Evolutionary conservation across 1,140 invertebrate genomes (phyloP).

Genomic region (Mycetomoellerius zeteki): DNA sequence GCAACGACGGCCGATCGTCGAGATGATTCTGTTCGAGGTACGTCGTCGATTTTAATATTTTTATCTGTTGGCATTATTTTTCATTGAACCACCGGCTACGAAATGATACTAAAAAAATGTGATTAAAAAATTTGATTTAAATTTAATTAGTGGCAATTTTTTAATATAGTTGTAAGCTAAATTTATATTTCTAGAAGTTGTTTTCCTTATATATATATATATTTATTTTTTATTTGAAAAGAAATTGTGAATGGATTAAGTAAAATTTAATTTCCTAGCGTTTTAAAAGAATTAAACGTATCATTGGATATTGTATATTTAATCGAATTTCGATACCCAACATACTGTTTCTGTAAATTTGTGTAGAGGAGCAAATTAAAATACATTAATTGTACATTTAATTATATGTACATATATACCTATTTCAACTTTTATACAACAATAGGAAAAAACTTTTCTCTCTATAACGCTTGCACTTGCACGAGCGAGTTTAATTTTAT

Average conservation of each 20-base stretch:
- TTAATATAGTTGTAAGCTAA: background rate
- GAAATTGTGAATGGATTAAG: background rate
- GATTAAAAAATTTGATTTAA: background rate
- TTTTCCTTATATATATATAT: background rate
- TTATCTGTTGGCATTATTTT: background rate
- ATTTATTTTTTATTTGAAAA: background rate
- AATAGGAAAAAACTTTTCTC: background rate
- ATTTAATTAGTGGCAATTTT: constrained; percentile 17
- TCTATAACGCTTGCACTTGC: background rate
- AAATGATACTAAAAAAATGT: background rate
- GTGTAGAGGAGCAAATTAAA: constrained; percentile 37
- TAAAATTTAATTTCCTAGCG: constrained; percentile 30
- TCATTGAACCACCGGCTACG: background rate
- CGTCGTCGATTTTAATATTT: constrained; percentile 5
- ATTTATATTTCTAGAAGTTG: background rate
- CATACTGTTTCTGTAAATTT: background rate
- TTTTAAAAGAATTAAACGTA: constrained; percentile 41
- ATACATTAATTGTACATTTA: constrained; percentile 41
- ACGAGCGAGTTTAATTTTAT: constrained; percentile 30
- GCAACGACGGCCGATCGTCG: constrained; percentile 20
- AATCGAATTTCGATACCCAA: constrained; percentile 27
- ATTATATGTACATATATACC: background rate
- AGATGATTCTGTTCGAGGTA: constrained; percentile 31
- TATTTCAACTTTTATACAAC: background rate
- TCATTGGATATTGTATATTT: constrained; percentile 36